Base-by-base conservation (phyloP, 2,113 vertebrate genomes). In the Toxotes chatareus region DNA sequence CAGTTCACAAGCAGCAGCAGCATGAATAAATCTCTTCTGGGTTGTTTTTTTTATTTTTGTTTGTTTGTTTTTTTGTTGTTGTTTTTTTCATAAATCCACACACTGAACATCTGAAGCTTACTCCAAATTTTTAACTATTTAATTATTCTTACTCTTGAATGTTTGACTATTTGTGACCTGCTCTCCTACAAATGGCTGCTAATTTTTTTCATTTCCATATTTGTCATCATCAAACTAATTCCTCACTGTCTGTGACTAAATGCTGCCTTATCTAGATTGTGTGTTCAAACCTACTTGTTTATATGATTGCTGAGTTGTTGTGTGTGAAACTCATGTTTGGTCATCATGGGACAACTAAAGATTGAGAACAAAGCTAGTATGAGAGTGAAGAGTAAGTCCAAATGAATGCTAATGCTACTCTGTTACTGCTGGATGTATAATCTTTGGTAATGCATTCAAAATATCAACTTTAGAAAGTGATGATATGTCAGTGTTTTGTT, bases 211-310 rank as follows among this genome's bases (percentile, higher is more conserved):
- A 23, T 11, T 42, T 55, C 13, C 73, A 36, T 40, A 46, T 73
- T 68, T 23, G 62, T 68, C 70, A 31, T 83, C 31, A 14, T 62
- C n/a, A 8, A 7, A 16, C 19, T 31, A 34, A 40, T n/a, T 46
- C 60, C 60, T 60, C 14, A 0, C 38, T 59, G 17, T 64, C 74
- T 38, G 44, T 56, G 47, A 8, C 63, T 16, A 6, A 49, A 34
- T n/a, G 69, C 64, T 9, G 49, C 65, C 76, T 66, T 69, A 87
- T 80, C 57, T 44, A 19, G 62, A 76, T 84, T 27, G 1, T 56
- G 2, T 14, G 17, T 73, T 76, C 44, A 67, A 61, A 36, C 63
- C 42, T 49, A 66, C 69, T 75, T 70, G 17, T 56, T 66, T 14
- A 71, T 83, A 65, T 66, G 64, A 73, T 65, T 38, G 47, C 46